Conservation (phyloP, 2,113 vertebrate species). For the Turnix velox region DNA sequence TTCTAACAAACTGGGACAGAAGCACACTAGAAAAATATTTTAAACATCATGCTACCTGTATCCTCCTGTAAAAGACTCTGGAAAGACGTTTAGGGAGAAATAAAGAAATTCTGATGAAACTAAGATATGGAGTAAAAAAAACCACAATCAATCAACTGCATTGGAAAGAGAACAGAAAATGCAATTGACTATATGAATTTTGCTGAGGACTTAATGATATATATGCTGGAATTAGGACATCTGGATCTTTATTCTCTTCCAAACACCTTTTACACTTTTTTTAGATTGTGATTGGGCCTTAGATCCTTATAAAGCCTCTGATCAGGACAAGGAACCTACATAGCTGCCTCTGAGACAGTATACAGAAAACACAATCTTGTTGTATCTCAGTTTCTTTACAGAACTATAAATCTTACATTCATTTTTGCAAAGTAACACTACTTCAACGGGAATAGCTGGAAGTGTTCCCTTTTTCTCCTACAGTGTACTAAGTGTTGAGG, state of each 20-base stretch:
- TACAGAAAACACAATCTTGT: neutral
- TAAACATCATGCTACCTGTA: neutral
- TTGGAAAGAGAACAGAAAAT: neutral
- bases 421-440: neutral
- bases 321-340: neutral
- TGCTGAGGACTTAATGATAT: neutral
- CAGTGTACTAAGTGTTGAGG: neutral
- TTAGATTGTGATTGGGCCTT: neutral
- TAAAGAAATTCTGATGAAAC: neutral
- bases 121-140: neutral
- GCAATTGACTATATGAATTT: neutral
- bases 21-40: neutral
- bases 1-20: neutral
- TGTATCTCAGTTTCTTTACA: neutral
- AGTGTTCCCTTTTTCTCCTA: neutral
- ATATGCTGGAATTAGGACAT: neutral
- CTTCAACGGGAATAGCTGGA: neutral
- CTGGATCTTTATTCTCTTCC: neutral
- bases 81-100: neutral
- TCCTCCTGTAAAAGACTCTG: neutral
- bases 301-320: neutral
- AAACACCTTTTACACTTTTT: neutral
- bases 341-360: neutral
- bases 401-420: neutral
- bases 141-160: accelerated